phyloP scores from a whole-genome alignment of 2,797 vertebrate genomes.

The Sebastes diploproa region DNA sequence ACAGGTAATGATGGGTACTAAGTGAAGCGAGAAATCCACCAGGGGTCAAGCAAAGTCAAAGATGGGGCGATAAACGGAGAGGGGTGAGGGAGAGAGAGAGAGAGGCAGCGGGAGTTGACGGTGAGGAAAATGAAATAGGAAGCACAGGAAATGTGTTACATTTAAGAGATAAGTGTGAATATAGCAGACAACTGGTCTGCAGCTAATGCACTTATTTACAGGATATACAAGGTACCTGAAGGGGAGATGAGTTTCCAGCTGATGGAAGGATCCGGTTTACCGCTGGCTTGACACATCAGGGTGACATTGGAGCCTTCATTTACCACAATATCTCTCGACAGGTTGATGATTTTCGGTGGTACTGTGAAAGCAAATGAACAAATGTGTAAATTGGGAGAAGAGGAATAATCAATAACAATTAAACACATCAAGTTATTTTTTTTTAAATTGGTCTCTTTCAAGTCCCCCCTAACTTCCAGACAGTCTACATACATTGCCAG shows the following conservation, averaged over 20 bases:
- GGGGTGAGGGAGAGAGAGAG: background rate
- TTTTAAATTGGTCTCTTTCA: background rate
- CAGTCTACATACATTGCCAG: background rate
- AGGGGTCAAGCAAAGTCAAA: conserved; percentile 62
- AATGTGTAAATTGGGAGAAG: background rate
- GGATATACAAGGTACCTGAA: conserved; percentile 67
- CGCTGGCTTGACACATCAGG: conserved; percentile 82
- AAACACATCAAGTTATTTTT: background rate
- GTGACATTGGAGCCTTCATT: conserved; percentile 85
- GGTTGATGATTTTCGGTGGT: conserved; percentile 83
- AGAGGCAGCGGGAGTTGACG: background rate
- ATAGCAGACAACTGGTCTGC: background rate
- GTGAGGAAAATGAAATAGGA: background rate
- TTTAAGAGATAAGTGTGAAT: background rate
- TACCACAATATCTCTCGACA: conserved; percentile 80
- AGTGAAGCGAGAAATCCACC: conserved; percentile 50
- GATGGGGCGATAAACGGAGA: conserved; percentile 26
- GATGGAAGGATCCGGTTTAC: conserved; percentile 83
- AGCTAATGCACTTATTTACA: background rate
- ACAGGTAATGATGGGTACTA: conserved; percentile 67
- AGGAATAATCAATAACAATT: background rate
- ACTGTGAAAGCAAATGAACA: conserved; percentile 64
- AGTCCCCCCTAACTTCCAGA: background rate
- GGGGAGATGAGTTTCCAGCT: conserved; percentile 82
- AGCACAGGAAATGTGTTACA: background rate